Base-by-base conservation (phyloP, 2,888 invertebrate species). In the Sesamia inferens region DNA sequence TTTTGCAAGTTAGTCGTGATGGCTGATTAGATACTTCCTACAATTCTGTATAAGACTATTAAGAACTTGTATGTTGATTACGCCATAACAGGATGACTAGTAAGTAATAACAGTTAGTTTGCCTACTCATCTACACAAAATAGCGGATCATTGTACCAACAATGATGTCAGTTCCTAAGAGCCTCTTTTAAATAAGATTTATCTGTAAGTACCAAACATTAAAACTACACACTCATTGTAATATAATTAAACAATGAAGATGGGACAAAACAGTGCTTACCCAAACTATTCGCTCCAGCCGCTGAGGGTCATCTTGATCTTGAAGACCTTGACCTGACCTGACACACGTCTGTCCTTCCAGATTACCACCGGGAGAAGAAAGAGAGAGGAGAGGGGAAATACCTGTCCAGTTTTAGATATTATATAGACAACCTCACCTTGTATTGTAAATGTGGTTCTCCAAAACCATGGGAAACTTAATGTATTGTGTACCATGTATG, bases 31-130 rank as follows among this genome's bases (percentile, higher is more conserved):
- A 57, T 31, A 55, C 5, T 24, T 39, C 7, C 24, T 42, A 42
- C 0, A 39, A 47, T 22, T 8, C 10, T 10, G 3, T 44, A 44
- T 39, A 47, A 59, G 5, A 58, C 16, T 16, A 54, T 22, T n/a
- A 70, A 13, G 24, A 54, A 19, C 44, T 44, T 44, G 57, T 77
- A 77, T 44, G 22, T 44, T 59, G 24, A 47, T 74, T 59, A 39
- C 78, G 59, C 70, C 71, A 78, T 70, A 59, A 54, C 47, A n/a
- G 22, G 16, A 59, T 74, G 74, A 74, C 78, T n/a, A 16, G 59
- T 71, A 78, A 54, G 16, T n/a, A n/a, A n/a, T n/a, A 78, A 47
- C 1, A 1, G 10, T n/a, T 70, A 59, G 51, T 70, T 47, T 39
- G 78, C 71, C 7, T 22, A 77, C 78, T 77, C 74, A 77, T 77